Percentiles rank a stretch among this genome's conserved stretches.
Conservation (phyloP, 2,113 vertebrate genomes). For the Rattus norvegicus region DNA sequence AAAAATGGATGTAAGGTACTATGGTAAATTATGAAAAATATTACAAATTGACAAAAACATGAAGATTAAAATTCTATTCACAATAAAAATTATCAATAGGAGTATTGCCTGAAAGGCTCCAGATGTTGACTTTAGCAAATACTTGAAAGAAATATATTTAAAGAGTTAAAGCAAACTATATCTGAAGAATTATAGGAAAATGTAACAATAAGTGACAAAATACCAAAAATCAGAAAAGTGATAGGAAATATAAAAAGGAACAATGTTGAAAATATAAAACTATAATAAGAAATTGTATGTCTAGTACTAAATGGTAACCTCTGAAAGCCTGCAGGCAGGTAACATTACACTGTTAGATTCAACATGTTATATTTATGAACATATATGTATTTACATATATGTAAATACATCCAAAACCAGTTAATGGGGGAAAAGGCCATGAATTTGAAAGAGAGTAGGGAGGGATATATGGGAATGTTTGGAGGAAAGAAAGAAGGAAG, state of each 20-base stretch:
- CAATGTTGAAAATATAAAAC: background rate
- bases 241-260: constrained; percentile 17
- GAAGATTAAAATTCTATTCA: background rate
- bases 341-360: background rate
- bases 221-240: background rate
- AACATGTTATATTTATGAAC: background rate
- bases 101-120: background rate
- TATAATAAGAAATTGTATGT: background rate
- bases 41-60: background rate
- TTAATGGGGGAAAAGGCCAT: background rate
- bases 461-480: background rate
- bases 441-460: background rate
- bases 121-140: constrained; percentile 16
- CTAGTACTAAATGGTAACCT: background rate
- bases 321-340: background rate
- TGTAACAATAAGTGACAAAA: background rate
- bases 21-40: background rate
- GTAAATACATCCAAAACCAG: background rate
- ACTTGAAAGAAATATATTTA: background rate
- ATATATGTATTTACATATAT: background rate
- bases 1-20: background rate
- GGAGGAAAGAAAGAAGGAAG: background rate
- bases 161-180: background rate
- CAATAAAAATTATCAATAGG: background rate
- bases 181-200: constrained; percentile 24